Conservation (phyloP, 2,113 vertebrate species). For the Galbula dea region DNA sequence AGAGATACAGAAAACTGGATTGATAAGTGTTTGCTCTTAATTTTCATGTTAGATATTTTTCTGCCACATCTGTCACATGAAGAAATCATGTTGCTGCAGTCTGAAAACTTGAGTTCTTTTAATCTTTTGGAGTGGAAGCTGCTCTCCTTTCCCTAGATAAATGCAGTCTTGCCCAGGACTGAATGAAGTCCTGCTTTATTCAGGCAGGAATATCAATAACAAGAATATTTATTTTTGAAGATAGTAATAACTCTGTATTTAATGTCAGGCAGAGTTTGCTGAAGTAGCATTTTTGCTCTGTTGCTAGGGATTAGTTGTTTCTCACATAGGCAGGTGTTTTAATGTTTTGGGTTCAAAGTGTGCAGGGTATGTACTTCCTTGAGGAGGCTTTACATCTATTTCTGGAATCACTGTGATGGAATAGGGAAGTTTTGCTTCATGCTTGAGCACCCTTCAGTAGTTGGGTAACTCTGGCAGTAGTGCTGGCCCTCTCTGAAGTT, state of each 20-base stretch:
- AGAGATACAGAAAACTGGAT: not conserved
- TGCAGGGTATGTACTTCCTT: not conserved
- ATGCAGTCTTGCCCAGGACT: not conserved
- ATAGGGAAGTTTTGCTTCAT: not conserved
- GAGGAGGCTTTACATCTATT: not conserved
- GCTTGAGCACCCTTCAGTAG: not conserved
- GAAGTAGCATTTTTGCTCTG: not conserved
- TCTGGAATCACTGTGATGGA: not conserved
- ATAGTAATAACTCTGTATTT: not conserved
- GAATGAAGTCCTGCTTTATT: not conserved
- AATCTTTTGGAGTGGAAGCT: not conserved
- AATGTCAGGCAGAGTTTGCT: not conserved
- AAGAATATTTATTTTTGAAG: not conserved
- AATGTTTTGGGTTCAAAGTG: not conserved
- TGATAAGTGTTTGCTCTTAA: constrained; percentile 27
- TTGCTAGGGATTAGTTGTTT: not conserved
- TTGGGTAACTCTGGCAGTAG: not conserved
- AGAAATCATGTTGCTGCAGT: not conserved
- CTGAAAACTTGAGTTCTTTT: not conserved
- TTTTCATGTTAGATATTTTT: not conserved
- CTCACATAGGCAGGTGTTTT: too few relatives aligned
- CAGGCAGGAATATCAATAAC: not conserved
- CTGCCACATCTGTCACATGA: not conserved
- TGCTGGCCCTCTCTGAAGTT: not conserved
- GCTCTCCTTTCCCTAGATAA: not conserved